Base-by-base conservation (phyloP, 1,140 invertebrate genomes). In the Bicyclus anynana region DNA sequence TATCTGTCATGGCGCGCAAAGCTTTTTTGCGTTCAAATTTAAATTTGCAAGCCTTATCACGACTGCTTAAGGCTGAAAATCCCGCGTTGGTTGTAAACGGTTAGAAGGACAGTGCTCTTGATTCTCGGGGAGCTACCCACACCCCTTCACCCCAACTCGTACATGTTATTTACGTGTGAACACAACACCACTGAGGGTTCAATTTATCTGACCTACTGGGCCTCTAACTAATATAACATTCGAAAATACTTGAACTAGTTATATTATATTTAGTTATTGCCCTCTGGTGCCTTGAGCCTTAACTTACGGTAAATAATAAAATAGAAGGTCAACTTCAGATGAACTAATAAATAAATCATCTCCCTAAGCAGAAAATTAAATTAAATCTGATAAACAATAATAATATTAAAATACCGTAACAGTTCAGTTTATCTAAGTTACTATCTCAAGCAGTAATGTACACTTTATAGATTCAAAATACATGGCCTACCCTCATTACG, bases 131-230 rank as follows among this genome's bases (percentile, higher is more conserved):
- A 63, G 12, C 59, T 62, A 65, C 67, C 61, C 77, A 67, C 72
- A 65, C 75, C 72, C 80, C 71, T 69, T 69, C 51, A 77, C 77
- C 69, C 23, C 65, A 76, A 74, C 75, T 84, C 79, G 42, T 82
- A 87, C 81, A 85, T 85, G 84, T 87, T 87, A 85, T 87, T 87
- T 87, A 87, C 82, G 84, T 85, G 82, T 83, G 84, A 87, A 85
- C 84, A 84, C 78, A 78, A 81, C 77, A 73, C 80, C 72, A 61
- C 76, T 71, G 68, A 82, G 82, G 84, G 84, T 84, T 85, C 84
- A 87, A 87, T 87, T 87, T 87, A 87, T 87, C 81, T 87, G 84
- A 85, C 84, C 84, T 87, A 87, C 75, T 87, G 72, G 82, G 82
- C 80, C 80, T 81, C 74, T 80, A 79, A 79, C 79, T 84, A 84